Percentiles rank a stretch among this genome's conserved stretches.
Evolutionary conservation across 2,888 invertebrate genomes (phyloP).

Genomic region (Bimastos eiseni): DNA sequence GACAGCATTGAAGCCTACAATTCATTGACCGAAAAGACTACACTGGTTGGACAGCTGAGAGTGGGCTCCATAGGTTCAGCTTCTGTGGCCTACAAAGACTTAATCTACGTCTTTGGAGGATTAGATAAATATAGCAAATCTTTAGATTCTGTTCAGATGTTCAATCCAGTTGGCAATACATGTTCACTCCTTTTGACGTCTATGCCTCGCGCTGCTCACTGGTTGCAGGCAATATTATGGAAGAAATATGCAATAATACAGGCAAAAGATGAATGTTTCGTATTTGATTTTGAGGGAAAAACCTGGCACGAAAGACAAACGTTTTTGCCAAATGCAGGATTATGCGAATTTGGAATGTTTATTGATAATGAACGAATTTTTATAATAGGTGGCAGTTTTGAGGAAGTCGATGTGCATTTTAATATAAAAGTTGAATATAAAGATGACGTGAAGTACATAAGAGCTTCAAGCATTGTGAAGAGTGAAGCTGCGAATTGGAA

Average conservation of each 20-base stretch:
- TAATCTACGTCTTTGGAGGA: not conserved
- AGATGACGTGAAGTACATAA: not conserved
- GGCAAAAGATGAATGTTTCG: not conserved
- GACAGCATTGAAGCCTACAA: not conserved
- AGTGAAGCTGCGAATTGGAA: no score
- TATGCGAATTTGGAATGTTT: not conserved
- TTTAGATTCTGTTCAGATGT: not conserved
- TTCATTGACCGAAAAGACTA: not conserved
- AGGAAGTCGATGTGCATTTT: no score
- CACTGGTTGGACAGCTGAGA: not conserved
- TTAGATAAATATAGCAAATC: not conserved
- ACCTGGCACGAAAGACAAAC: not conserved
- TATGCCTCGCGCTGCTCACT: not conserved
- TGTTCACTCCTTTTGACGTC: not conserved
- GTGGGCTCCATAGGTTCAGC: not conserved
- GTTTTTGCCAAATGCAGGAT: not conserved
- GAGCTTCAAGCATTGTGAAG: not conserved
- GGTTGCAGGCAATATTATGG: not conserved
- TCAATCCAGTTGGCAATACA: not conserved
- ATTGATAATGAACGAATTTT: not conserved
- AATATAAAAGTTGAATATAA: no score
- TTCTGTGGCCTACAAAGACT: not conserved
- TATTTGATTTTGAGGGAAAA: not conserved
- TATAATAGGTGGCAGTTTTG: not conserved
- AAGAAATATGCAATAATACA: not conserved